Evolutionary conservation across 2,797 vertebrate species (phyloP).

Genomic region (Sebastes miniatus): DNA sequence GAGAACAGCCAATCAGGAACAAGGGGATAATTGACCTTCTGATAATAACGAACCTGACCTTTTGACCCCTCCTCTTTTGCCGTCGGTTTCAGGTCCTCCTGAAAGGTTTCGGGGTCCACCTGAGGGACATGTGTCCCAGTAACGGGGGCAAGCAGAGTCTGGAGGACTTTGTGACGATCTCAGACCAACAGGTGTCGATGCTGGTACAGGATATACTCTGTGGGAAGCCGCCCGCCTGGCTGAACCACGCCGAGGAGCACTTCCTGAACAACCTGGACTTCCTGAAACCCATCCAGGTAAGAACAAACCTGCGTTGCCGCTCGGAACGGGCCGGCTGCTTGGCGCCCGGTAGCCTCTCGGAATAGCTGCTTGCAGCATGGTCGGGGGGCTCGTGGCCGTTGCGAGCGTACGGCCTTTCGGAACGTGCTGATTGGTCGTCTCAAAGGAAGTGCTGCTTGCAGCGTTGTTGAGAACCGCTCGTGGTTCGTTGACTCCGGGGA

Average conservation of each 20-base stretch:
- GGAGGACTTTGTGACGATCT: slow-evolving; percentile 82
- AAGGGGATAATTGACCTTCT: no score
- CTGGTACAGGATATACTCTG: slow-evolving; percentile 82
- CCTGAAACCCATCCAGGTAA: slow-evolving; percentile 88
- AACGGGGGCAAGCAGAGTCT: slow-evolving; percentile 59
- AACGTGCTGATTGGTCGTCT: no score
- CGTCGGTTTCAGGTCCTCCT: slow-evolving; percentile 82
- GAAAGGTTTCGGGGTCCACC: slow-evolving; percentile 86
- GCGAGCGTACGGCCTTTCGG: no score
- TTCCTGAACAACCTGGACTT: slow-evolving; percentile 89
- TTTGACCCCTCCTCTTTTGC: no score
- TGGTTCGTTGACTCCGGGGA: no score
- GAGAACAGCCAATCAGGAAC: slow-evolving; percentile 10
- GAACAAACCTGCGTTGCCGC: background rate
- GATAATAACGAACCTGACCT: background rate
- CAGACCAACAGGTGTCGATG: slow-evolving; percentile 58
- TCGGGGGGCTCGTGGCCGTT: no score
- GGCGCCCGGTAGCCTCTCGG: no score
- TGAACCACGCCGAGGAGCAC: slow-evolving; percentile 78
- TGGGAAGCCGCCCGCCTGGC: slow-evolving; percentile 73
- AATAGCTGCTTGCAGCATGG: no score
- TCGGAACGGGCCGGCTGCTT: no score
- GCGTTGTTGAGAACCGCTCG: no score
- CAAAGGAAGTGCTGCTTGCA: no score
- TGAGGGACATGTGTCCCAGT: slow-evolving; percentile 84